These are phyloP conservation scores for Xiphophorus couchianus DNA, from an alignment of 2,113 vertebrate species.

Conservation along the genomic window DNA sequence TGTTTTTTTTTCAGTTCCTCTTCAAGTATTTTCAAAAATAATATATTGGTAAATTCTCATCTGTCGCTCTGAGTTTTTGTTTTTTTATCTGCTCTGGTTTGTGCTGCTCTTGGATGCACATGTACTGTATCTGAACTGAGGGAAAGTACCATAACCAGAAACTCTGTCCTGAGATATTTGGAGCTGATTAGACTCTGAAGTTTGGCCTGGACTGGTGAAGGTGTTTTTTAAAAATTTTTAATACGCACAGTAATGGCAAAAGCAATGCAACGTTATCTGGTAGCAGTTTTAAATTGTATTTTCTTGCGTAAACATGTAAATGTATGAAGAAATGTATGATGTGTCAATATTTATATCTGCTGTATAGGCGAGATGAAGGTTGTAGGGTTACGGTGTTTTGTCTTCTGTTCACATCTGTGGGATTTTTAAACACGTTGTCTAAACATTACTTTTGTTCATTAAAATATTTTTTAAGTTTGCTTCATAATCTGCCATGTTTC, in stretches of 20 bases:
- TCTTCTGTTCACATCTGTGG: background rate
- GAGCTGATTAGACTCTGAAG: background rate
- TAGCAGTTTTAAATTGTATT: background rate
- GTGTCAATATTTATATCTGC: background rate
- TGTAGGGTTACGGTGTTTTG: background rate
- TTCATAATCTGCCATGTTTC: background rate
- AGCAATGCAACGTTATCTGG: conserved; percentile 45
- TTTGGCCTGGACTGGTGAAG: conserved; percentile 22
- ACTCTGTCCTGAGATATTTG: background rate
- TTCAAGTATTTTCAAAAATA: too few relatives aligned
- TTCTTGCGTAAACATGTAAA: background rate
- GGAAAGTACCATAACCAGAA: background rate
- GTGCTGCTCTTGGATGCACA: background rate
- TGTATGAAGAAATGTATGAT: background rate
- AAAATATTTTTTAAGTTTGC: conserved; percentile 9
- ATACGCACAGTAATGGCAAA: background rate
- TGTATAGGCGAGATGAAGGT: background rate
- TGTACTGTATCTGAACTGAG: background rate
- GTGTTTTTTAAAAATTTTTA: background rate
- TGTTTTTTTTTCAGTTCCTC: too few relatives aligned
- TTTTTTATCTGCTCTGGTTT: background rate
- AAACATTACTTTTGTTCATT: conserved; percentile 24
- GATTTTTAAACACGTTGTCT: conserved; percentile 7
- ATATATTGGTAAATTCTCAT: too few relatives aligned
- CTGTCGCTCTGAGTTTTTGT: background rate